Evolutionary conservation across 2,888 invertebrate genomes (phyloP).

Genomic region (Sipha maydis): DNA sequence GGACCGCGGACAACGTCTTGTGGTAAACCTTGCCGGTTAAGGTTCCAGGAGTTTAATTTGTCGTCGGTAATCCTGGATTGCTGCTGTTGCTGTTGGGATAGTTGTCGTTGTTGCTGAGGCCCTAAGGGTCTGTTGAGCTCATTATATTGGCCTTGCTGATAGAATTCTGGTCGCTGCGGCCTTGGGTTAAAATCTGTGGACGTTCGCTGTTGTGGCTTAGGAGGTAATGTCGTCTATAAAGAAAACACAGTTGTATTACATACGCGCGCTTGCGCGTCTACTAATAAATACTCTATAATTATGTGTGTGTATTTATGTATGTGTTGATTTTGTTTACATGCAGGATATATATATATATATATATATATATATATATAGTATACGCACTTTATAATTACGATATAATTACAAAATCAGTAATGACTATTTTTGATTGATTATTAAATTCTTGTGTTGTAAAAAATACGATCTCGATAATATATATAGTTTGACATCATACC

Average conservation of each 20-base stretch:
- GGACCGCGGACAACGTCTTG: conserved; percentile 27
- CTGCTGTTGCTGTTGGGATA: background rate
- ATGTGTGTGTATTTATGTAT: background rate
- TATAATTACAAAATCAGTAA: background rate
- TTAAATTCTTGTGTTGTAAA: background rate
- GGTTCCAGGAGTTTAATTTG: conserved; percentile 31
- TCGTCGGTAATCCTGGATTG: background rate
- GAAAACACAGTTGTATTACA: conserved; percentile 30
- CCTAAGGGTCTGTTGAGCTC: conserved; percentile 9
- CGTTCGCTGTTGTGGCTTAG: conserved; percentile 28
- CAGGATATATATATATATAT: background rate
- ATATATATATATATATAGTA: background rate
- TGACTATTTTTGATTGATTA: background rate
- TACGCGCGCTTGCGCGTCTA: background rate
- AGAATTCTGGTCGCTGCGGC: conserved; percentile 41
- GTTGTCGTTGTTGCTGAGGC: background rate
- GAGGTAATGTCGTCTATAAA: conserved; percentile 27
- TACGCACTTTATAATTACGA: background rate
- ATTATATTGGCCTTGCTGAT: conserved; percentile 21
- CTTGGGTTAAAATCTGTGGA: conserved; percentile 12
- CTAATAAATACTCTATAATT: background rate
- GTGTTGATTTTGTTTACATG: background rate
- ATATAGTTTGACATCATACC: background rate
- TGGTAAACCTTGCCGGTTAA: conserved; percentile 29
- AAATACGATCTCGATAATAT: background rate